A percentile compares a stretch with the other conserved stretches of the same genome.
Evolutionary conservation across 2,797 vertebrate genomes (phyloP).

Genomic region (Gila robusta): DNA sequence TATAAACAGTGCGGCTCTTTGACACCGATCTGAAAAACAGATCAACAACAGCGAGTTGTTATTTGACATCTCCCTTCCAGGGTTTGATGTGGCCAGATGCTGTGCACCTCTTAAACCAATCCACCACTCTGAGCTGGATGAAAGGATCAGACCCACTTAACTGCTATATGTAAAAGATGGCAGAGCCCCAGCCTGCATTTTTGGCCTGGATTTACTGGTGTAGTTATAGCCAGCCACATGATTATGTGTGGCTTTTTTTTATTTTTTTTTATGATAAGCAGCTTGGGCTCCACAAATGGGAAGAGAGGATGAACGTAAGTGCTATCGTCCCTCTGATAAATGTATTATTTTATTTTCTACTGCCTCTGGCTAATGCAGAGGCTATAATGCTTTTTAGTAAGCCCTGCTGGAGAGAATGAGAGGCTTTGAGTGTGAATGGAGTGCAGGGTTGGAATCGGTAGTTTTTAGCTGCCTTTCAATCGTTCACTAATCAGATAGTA

Average conservation of each 20-base stretch:
- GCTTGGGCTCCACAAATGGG: conserved; percentile 49
- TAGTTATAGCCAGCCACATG: conserved; percentile 56
- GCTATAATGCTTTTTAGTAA: conserved; percentile 41
- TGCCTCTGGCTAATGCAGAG: conserved; percentile 40
- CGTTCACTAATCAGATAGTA: conserved; percentile 18
- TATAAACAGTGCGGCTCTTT: not conserved
- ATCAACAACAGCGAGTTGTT: conserved; percentile 13
- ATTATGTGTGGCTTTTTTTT: conserved; percentile 58
- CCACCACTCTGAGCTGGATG: conserved; percentile 39
- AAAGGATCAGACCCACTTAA: conserved; percentile 60
- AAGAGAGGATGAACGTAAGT: conserved; percentile 51
- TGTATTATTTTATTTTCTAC: conserved; percentile 55
- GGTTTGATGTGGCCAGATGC: conserved; percentile 50
- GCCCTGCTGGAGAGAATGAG: conserved; percentile 23
- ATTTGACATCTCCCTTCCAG: conserved; percentile 18
- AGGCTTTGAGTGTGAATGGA: conserved; percentile 24
- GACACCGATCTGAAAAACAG: conserved; percentile 21
- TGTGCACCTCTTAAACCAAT: conserved; percentile 12
- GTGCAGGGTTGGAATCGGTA: not conserved
- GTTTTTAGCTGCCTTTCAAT: not conserved
- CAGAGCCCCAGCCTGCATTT: conserved; percentile 42
- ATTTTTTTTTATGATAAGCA: conserved; percentile 59
- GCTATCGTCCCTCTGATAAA: conserved; percentile 56
- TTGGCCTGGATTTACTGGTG: conserved; percentile 57
- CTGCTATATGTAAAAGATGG: conserved; percentile 60